Evolutionary conservation across 2,888 invertebrate species (phyloP), one percentile per base, ranked within the genome.

Genomic region (Lymantria monacha): DNA sequence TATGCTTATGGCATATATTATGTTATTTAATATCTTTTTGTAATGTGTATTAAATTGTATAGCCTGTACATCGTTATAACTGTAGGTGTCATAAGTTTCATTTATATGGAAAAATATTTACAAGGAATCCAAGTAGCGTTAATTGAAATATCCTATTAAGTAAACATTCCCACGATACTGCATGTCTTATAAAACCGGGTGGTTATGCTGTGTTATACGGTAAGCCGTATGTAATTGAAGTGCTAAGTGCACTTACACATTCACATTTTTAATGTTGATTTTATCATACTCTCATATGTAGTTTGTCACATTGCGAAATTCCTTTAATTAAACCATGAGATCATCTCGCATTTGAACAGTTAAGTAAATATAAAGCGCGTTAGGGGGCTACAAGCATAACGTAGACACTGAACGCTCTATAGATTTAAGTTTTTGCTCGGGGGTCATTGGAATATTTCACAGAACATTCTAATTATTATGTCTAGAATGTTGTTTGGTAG

Each of bases 291-390:
- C 54, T 58, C 49, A 53, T 11, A 36, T 51, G 22, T 22, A 62
- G 68, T 66, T 65, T 69, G 61, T 55, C 66, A 64, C 61, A 63
- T 58, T 68, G 63, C 63, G 57, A 66, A 71, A 70, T 69, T 62
- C 63, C 59, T 71, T 72, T 70, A 70, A 74, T 76, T 73, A 72
- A 74, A 65, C 61, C 57, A 68, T 80, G 76, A 79, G 70, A 76
- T 79, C 80, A 80, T 61, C 63, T 51, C 52, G 46, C 57, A 46
- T 44, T 55, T 54, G 44, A 55, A 55, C 47, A 51, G 45, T 13
- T 43, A 30, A 33, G 38, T 44, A 30, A 44, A 37, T 45, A 52
- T 53, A 42, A 45, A 60, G 13, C 49, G 51, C 47, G 48, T 37
- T 31, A 57, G 59, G 51, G 54, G 51, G n/a, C 15, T 13, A 30